Base-by-base conservation (phyloP, 2,888 invertebrate species). In the Busseola fusca region DNA sequence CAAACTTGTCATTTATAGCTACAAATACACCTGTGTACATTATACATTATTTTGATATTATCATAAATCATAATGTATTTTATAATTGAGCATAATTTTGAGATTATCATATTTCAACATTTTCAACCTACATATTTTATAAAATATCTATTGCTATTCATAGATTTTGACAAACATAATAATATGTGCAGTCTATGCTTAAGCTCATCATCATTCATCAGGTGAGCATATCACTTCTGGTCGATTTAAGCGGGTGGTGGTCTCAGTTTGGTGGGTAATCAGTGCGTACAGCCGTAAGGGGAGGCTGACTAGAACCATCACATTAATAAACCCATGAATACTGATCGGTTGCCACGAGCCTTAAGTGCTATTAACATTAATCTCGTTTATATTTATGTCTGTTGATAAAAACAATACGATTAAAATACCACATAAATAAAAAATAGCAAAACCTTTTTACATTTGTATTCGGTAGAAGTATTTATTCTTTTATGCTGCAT, bases 311-410 rank as follows among this genome's bases (percentile, higher is more conserved):
- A 84, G 83, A 89, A 89, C 91, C 86, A 86, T 84, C 88, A 90
- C 93, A 93, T 94, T 94, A 93, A 93, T 93, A 93, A 91, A 89
- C 90, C 93, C 91, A 93, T 94, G 94, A 94, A 94, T 93, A 93
- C 91, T 91, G 89, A 92, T 91, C 88, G 89, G 80, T 74, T 87
- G 83, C 86, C 87, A 75, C 80, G 77, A 82, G 71, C 66, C 64
- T 75, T 76, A 78, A 80, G 80, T 86, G 82, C 82, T 83, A 83
- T 85, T 75, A 84, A 83, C 83, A 84, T 76, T 80, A 73, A 76
- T 72, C 65, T 81, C 59, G 72, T 72, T 70, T 72, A 54, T 72
- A 71, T 66, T 64, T 45, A 42, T 42, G 27, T 10, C 30, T 4
- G 21, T 30, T 48, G 18, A 52, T 50, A 54, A 63, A 62, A 78